Evolutionary conservation across 37 sponge, comb jelly and placozoan species (phyloP).

Genomic region (Geodia barretti): DNA sequence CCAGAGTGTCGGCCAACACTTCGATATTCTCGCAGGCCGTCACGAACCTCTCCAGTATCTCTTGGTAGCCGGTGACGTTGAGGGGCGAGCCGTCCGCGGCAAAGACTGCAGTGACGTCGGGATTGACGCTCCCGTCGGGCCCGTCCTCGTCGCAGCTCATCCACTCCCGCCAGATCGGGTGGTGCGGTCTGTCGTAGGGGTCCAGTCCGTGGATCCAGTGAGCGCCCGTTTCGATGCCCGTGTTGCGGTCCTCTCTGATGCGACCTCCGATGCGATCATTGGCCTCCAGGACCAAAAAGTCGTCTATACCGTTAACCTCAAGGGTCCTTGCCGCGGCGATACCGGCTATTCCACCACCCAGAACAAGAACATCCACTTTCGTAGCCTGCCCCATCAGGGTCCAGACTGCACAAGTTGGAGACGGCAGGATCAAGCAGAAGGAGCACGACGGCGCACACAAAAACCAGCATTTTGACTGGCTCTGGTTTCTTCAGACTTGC

Average conservation of each 20-base stretch:
- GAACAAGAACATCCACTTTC: constrained; percentile 61
- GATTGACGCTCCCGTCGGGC: too few relatives aligned
- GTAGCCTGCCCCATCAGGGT: too few relatives aligned
- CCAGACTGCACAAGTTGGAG: too few relatives aligned
- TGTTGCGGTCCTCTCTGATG: too few relatives aligned
- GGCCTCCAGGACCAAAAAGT: constrained; percentile 67
- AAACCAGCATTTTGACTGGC: too few relatives aligned
- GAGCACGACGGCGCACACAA: too few relatives aligned
- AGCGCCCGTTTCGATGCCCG: constrained; percentile 45
- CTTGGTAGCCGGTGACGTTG: neutral
- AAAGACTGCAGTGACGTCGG: too few relatives aligned
- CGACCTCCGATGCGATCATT: constrained; percentile 51
- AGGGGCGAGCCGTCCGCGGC: too few relatives aligned
- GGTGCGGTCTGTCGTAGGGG: neutral
- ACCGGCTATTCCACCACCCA: constrained; percentile 74
- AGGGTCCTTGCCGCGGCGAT: constrained; percentile 67
- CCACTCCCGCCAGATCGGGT: constrained; percentile 31
- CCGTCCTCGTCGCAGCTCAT: too few relatives aligned
- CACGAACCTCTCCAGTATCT: constrained; percentile 1
- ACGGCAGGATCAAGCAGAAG: too few relatives aligned
- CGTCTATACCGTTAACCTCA: constrained; percentile 19
- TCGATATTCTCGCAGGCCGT: constrained; percentile 28
- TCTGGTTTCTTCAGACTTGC: too few relatives aligned
- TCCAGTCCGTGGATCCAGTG: constrained; percentile 55
- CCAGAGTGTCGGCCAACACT: constrained; percentile 8